Evolutionary conservation across 2,113 vertebrate genomes (phyloP).

Genomic region (Sylvicapra grimmia): DNA sequence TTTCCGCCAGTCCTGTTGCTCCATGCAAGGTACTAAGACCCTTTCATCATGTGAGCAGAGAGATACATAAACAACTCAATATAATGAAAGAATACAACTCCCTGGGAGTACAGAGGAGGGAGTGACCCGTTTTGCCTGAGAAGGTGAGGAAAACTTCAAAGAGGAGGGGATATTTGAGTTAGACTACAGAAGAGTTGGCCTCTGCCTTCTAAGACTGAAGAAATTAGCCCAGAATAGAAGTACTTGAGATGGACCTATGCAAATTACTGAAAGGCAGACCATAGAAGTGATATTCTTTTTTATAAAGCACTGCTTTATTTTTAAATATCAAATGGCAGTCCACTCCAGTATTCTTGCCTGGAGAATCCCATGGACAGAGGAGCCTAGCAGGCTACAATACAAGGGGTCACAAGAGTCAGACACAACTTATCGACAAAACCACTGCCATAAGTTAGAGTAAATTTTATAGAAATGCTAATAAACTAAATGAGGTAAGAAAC

Average conservation of each 20-base stretch:
- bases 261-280: background rate
- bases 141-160: conserved; percentile 10
- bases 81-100: background rate
- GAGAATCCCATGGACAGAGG: background rate
- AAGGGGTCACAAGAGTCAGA: background rate
- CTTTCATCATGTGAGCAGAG: background rate
- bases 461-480: conserved; percentile 36
- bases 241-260: background rate
- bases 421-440: background rate
- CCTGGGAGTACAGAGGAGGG: background rate
- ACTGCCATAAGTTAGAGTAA: background rate
- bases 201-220: background rate
- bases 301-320: conserved; percentile 19
- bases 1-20: background rate
- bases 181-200: background rate
- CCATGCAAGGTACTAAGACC: background rate
- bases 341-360: background rate
- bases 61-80: conserved; percentile 27
- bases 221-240: conserved; percentile 19
- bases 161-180: background rate
- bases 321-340: background rate
- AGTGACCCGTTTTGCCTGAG: conserved; percentile 13
- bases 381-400: background rate
- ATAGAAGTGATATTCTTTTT: background rate
- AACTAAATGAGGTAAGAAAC: conserved; percentile 32